Percentiles rank a stretch among this genome's conserved stretches.
Evolutionary conservation across 2,888 invertebrate genomes (phyloP).

Genomic region (Pediacus dermestoides): DNA sequence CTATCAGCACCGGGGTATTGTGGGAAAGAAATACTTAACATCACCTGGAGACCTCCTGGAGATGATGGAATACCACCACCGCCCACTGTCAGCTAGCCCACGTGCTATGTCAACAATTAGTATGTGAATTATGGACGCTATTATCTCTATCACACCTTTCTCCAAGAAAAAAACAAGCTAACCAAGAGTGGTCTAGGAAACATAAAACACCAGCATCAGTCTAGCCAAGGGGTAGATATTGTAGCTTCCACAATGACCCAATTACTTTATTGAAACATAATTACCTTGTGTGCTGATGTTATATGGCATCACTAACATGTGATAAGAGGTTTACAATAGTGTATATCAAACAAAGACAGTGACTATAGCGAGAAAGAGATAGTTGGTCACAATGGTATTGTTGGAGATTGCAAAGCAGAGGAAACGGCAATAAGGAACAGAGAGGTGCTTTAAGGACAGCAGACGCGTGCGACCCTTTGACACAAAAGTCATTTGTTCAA

Average conservation of each 20-base stretch:
- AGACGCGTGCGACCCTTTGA: constrained; percentile 43
- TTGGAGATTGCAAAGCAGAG: constrained; percentile 1
- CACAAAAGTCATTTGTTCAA: constrained; percentile 43
- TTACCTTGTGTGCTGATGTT: too few relatives aligned
- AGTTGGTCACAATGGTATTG: too few relatives aligned
- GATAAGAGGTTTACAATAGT: not conserved
- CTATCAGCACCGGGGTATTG: constrained; percentile 43
- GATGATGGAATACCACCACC: constrained; percentile 30
- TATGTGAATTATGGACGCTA: constrained; percentile 31
- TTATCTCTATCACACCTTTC: constrained; percentile 30
- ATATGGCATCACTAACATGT: too few relatives aligned
- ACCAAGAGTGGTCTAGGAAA: too few relatives aligned
- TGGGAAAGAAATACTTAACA: constrained; percentile 42
- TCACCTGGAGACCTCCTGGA: constrained; percentile 46
- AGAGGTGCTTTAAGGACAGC: constrained; percentile 23
- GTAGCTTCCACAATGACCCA: too few relatives aligned
- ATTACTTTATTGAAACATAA: too few relatives aligned
- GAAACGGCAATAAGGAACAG: constrained; percentile 3
- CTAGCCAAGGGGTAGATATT: too few relatives aligned
- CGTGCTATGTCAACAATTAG: constrained; percentile 25
- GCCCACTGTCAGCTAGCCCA: constrained; percentile 16
- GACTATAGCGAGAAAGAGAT: not conserved
- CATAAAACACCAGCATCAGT: too few relatives aligned
- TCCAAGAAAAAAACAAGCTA: constrained; percentile 2
- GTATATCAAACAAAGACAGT: not conserved